Conservation (phyloP, 2,113 vertebrate genomes). For the Kryptolebias marmoratus region DNA sequence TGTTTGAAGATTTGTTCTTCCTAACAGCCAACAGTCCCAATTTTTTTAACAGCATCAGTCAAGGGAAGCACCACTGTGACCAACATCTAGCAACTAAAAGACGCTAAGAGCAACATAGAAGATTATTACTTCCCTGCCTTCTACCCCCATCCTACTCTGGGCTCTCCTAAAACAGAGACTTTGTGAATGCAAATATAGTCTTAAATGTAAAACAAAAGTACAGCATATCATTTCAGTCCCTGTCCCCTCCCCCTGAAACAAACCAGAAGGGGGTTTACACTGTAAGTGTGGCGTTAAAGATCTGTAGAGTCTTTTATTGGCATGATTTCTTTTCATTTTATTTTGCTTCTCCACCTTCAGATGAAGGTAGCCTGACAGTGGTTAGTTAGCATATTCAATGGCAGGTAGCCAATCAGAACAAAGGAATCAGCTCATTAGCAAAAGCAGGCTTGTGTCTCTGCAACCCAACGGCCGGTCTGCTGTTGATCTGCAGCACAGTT, state of each 20-base stretch:
- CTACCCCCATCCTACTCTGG: constrained; percentile 26
- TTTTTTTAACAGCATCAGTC: constrained; percentile 46
- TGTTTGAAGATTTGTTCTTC: background rate
- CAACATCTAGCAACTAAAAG: constrained; percentile 11
- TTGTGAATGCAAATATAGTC: constrained; percentile 66
- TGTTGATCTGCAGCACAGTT: constrained; percentile 50
- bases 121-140: constrained; percentile 34
- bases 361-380: constrained; percentile 28
- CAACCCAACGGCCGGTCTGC: constrained; percentile 37
- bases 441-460: constrained; percentile 38
- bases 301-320: constrained; percentile 55
- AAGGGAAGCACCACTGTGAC: constrained; percentile 18
- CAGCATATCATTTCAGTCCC: constrained; percentile 47
- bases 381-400: constrained; percentile 40
- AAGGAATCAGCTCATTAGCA: constrained; percentile 20
- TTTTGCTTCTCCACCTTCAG: constrained; percentile 41
- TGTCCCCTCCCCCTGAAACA: constrained; percentile 45
- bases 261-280: constrained; percentile 19
- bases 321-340: constrained; percentile 40
- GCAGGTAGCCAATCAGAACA: constrained; percentile 53
- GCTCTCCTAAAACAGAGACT: constrained; percentile 54
- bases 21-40: constrained; percentile 25
- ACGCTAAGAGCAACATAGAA: constrained; percentile 33
- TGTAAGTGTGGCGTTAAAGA: constrained; percentile 66
- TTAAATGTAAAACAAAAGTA: constrained; percentile 40